Percentiles rank a stretch among this genome's conserved stretches.
These are phyloP conservation scores for Chrysomela aeneicollis DNA, from an alignment of 2,888 invertebrate genomes.

Conservation along the genomic window DNA sequence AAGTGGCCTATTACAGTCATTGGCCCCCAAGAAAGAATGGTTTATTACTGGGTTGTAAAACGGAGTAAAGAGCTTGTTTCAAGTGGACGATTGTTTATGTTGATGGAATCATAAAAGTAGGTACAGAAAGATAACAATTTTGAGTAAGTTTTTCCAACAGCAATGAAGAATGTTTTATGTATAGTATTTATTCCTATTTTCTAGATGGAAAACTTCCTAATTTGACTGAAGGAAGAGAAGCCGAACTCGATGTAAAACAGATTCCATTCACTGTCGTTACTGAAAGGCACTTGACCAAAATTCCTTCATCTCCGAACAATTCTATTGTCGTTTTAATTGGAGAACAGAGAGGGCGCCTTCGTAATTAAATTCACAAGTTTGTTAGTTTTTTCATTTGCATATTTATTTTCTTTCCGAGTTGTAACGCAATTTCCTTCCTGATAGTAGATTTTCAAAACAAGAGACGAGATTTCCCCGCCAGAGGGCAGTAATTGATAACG, in stretches of 20 bases:
- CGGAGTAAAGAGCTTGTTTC: not conserved
- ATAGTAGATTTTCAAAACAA: constrained; percentile 41
- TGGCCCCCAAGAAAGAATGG: not conserved
- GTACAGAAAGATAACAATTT: not conserved
- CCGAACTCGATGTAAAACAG: constrained; percentile 42
- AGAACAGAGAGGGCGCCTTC: constrained; percentile 49
- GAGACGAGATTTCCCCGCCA: constrained; percentile 34
- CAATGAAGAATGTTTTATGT: not conserved
- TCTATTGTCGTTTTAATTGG: constrained; percentile 57
- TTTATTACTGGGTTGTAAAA: constrained; percentile 1
- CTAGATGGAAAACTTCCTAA: constrained; percentile 41
- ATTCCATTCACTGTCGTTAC: constrained; percentile 40
- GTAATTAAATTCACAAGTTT: constrained; percentile 53
- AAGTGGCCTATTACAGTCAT: constrained; percentile 13
- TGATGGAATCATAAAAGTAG: not conserved
- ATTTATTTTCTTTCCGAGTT: constrained; percentile 41
- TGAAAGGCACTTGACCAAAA: constrained; percentile 52
- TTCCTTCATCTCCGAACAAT: constrained; percentile 52
- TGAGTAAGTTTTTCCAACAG: not conserved
- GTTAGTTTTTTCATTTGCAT: constrained; percentile 44
- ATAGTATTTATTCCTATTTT: constrained; percentile 15
- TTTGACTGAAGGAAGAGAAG: constrained; percentile 44
- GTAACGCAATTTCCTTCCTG: constrained; percentile 40
- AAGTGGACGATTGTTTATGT: constrained; percentile 4
- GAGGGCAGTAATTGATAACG: constrained; percentile 40